Evolutionary conservation across 1,140 invertebrate species (phyloP).

Genomic region (Chelonus insularis): DNA sequence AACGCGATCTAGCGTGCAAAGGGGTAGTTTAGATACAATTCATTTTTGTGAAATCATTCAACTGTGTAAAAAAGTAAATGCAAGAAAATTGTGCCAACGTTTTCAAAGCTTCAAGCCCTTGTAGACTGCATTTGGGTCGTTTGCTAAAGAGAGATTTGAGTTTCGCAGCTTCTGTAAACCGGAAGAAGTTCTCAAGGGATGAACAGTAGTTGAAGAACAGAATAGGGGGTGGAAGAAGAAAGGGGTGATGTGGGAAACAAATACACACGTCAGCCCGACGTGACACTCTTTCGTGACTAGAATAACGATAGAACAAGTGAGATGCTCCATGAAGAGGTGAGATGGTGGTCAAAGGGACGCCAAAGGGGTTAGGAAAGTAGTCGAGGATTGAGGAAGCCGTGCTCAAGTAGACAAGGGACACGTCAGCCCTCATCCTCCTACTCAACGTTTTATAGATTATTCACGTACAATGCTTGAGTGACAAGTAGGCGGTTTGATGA

Average conservation of each 20-base stretch:
- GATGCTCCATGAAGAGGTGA: conserved; percentile 28
- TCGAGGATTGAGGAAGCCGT: conserved; percentile 54
- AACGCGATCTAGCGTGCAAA: background rate
- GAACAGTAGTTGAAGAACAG: background rate
- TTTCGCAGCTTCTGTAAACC: conserved; percentile 12
- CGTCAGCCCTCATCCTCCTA: conserved; percentile 50
- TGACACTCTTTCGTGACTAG: conserved; percentile 48
- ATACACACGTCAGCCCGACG: conserved; percentile 50
- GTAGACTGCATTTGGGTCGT: no score
- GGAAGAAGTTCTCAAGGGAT: conserved; percentile 4
- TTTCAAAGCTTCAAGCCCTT: no score
- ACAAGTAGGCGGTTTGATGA: conserved; percentile 41
- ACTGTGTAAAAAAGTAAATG: background rate
- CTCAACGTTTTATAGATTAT: conserved; percentile 60
- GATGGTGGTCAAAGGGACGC: conserved; percentile 17
- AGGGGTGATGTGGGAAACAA: conserved; percentile 48
- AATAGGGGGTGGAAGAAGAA: background rate
- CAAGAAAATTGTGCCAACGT: background rate
- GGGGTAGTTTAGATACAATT: background rate
- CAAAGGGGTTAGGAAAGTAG: conserved; percentile 46
- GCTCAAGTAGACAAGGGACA: conserved; percentile 60
- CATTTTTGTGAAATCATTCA: background rate
- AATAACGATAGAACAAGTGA: conserved; percentile 30
- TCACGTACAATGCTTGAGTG: conserved; percentile 53
- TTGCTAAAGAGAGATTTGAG: conserved; percentile 7